These are phyloP conservation scores for Calliphora vicina DNA, from an alignment of 1,140 invertebrate genomes.

Conservation along the genomic window DNA sequence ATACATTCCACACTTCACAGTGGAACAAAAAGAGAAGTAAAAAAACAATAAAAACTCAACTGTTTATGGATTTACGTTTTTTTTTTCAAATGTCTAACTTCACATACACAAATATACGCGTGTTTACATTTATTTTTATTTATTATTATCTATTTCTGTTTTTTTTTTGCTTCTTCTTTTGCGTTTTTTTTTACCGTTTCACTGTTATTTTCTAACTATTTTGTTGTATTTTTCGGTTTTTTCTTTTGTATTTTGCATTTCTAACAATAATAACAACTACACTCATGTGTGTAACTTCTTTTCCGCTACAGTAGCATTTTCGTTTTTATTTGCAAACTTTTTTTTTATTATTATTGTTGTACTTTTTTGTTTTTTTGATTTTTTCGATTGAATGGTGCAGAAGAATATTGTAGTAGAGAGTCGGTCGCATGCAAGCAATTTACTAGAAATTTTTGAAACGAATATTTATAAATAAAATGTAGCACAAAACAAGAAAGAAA, in stretches of 20 bases:
- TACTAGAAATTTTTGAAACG: background rate
- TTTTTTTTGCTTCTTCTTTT: background rate
- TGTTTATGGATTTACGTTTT: background rate
- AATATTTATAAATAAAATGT: constrained; percentile 10
- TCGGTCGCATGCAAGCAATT: constrained; percentile 9
- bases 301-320: background rate
- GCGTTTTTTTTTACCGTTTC: background rate
- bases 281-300: background rate
- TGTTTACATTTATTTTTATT: background rate
- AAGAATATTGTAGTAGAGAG: background rate
- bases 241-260: background rate
- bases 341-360: background rate
- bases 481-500: constrained; percentile 8
- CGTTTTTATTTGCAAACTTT: background rate
- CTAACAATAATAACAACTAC: background rate
- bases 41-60: background rate
- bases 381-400: background rate
- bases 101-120: background rate
- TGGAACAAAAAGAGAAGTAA: background rate
- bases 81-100: background rate
- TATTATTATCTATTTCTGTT: background rate
- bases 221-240: background rate
- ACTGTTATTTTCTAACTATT: background rate
- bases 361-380: background rate
- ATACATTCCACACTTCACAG: background rate